These are phyloP conservation scores for Phallusia fumigata DNA, from an alignment of 23 tunicate genomes.

Conservation along the genomic window DNA sequence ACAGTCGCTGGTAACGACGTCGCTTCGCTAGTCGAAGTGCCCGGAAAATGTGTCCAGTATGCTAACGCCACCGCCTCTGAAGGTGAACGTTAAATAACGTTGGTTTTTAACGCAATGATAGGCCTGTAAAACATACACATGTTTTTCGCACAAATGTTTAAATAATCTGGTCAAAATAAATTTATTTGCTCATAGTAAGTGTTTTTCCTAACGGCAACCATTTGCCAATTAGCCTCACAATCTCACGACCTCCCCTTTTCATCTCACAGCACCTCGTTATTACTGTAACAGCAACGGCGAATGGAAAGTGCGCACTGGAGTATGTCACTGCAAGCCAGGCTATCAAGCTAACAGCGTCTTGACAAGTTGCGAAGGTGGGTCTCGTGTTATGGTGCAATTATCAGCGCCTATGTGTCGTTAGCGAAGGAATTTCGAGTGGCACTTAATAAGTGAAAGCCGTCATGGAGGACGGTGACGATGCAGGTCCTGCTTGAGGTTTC, in stretches of 20 bases:
- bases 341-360: conserved; percentile 36
- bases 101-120: neutral
- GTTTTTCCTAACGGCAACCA: too few relatives aligned
- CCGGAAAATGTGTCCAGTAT: conserved; percentile 56
- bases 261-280: conserved; percentile 53
- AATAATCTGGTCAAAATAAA: too few relatives aligned
- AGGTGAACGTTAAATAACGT: conserved; percentile 18
- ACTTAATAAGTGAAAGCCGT: neutral
- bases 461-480: neutral
- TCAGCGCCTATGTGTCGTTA: neutral
- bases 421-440: conserved; percentile 11
- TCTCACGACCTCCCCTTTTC: neutral
- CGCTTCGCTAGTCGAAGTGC: conserved; percentile 55
- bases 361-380: conserved; percentile 53
- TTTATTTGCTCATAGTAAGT: too few relatives aligned
- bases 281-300: conserved; percentile 82
- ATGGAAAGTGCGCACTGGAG: conserved; percentile 70
- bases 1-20: conserved; percentile 64
- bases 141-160: too few relatives aligned
- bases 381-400: neutral
- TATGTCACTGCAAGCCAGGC: conserved; percentile 72
- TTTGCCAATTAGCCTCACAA: too few relatives aligned
- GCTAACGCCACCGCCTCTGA: conserved; percentile 13
- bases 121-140: too few relatives aligned
- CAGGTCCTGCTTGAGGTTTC: too few relatives aligned